Evolutionary conservation across 2,113 vertebrate species (phyloP).

Genomic region (Galemys pyrenaicus): DNA sequence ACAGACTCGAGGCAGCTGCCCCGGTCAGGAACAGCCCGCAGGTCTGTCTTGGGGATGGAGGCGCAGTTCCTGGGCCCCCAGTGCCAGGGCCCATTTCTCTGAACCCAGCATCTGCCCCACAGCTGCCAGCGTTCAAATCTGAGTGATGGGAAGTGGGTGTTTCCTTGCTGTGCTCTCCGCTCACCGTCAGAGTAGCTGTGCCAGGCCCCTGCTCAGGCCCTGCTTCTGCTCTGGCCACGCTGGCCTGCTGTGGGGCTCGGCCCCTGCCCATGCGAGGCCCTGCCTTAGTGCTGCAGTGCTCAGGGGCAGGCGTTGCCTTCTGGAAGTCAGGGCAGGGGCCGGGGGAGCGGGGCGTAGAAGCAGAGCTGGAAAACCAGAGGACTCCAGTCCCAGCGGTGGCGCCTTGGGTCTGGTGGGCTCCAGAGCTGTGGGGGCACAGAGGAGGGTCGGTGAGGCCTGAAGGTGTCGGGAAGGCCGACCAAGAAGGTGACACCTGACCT

Average conservation of each 20-base stretch:
- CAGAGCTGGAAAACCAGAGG: not conserved
- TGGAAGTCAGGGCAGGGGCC: not conserved
- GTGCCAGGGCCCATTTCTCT: not conserved
- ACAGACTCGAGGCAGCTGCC: not conserved
- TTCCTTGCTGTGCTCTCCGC: not conserved
- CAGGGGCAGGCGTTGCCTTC: not conserved
- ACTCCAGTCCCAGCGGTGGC: not conserved
- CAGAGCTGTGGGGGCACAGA: not conserved
- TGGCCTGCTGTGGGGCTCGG: too few relatives aligned
- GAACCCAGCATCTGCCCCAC: not conserved
- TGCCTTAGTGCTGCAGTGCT: not conserved
- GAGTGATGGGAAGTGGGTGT: not conserved
- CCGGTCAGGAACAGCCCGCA: not conserved
- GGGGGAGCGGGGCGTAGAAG: too few relatives aligned
- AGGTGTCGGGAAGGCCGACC: not conserved
- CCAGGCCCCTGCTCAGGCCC: not conserved
- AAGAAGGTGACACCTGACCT: not conserved
- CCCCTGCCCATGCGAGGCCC: too few relatives aligned
- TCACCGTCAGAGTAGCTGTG: not conserved
- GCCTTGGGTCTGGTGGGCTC: not conserved
- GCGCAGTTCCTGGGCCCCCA: not conserved
- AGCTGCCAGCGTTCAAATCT: not conserved
- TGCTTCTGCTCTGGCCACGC: not conserved
- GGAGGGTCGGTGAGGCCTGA: not conserved
- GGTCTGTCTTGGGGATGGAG: not conserved